Conservation (phyloP, 2,113 vertebrate species). For the Anthoscopus minutus region DNA sequence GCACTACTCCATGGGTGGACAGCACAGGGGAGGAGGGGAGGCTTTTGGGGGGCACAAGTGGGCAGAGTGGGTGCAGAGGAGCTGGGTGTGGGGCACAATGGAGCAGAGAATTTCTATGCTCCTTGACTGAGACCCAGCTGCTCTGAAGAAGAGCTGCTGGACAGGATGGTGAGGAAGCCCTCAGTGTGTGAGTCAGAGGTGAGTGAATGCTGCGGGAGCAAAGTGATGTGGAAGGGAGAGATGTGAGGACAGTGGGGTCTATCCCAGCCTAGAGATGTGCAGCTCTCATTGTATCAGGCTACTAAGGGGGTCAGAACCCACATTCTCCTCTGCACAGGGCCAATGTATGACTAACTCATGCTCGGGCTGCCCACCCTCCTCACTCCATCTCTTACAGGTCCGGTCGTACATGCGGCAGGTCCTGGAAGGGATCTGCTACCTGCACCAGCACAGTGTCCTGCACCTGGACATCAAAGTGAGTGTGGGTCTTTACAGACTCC, state of each 20-base stretch:
- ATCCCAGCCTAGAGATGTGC: neutral
- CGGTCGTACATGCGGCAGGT: conserved; percentile 86
- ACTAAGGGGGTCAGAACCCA: neutral
- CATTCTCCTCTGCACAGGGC: neutral
- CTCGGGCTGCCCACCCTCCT: neutral
- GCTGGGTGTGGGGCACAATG: neutral
- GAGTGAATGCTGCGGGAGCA: conserved; percentile 30
- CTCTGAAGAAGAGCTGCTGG: conserved; percentile 86
- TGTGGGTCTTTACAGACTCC: neutral
- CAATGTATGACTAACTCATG: rapidly evolving
- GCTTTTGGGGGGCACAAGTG: neutral
- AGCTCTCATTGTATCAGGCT: neutral
- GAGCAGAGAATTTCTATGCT: neutral
- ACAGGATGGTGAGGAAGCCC: conserved; percentile 85
- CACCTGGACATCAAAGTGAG: conserved; percentile 94
- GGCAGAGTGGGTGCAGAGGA: rapidly evolving
- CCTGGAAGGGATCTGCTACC: conserved; percentile 85
- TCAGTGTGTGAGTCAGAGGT: conserved; percentile 89
- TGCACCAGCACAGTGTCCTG: conserved; percentile 84
- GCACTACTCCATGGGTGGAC: rapidly evolving
- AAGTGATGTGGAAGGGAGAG: neutral
- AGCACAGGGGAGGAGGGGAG: neutral
- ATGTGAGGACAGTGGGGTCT: neutral
- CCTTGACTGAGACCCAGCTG: conserved; percentile 80
- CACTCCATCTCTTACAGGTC: conserved; percentile 71